Evolutionary conservation across 2,113 vertebrate species (phyloP).

Genomic region (Syrrhaptes paradoxus): DNA sequence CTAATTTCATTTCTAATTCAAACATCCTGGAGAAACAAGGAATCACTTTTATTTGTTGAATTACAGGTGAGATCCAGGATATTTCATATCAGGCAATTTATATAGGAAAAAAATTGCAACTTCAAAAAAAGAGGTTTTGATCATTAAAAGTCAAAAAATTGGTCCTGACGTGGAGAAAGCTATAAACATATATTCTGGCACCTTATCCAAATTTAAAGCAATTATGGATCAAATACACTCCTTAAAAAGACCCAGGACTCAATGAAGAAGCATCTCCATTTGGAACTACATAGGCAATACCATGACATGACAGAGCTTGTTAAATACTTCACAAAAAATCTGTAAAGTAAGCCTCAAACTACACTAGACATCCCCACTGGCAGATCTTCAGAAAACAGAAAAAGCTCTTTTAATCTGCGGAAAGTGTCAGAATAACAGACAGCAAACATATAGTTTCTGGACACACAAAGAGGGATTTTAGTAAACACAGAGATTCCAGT

Average conservation of each 20-base stretch:
- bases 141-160: background rate
- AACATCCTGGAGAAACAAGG: background rate
- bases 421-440: background rate
- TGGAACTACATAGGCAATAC: background rate
- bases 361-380: background rate
- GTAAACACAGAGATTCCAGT: background rate
- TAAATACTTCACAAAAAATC: background rate
- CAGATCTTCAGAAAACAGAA: background rate
- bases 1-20: background rate
- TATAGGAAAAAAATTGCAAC: background rate
- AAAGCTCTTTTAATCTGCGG: background rate
- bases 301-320: background rate
- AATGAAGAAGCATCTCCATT: background rate
- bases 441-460: background rate
- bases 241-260: background rate
- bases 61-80: background rate
- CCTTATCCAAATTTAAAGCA: background rate
- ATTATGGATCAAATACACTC: background rate
- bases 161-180: background rate
- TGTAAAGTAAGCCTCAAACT: background rate
- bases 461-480: background rate
- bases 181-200: background rate
- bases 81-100: background rate
- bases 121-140: background rate
- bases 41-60: background rate